Conservation (phyloP, 2,888 invertebrate genomes). For the Diarsia brunnea region DNA sequence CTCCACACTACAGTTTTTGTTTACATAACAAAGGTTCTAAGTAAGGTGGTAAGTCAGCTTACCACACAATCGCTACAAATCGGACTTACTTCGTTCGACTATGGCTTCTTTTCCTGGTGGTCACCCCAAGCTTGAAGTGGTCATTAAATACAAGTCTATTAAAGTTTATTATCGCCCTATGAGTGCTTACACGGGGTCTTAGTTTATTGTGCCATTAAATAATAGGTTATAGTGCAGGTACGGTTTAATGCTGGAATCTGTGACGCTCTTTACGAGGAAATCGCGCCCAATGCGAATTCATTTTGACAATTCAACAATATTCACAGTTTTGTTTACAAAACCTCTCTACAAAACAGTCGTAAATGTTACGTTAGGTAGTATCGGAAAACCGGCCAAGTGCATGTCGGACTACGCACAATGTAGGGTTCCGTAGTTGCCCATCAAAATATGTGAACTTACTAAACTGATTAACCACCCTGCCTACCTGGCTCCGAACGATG, state of each 20-base stretch:
- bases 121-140: conserved; percentile 8
- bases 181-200: background rate
- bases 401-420: too few species aligned
- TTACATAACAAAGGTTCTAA: conserved; percentile 40
- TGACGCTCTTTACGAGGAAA: background rate
- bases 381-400: too few species aligned
- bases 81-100: conserved; percentile 20
- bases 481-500: too few species aligned
- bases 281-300: background rate
- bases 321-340: background rate
- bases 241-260: background rate
- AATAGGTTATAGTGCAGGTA: conserved; percentile 3
- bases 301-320: background rate
- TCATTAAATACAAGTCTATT: conserved; percentile 31
- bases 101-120: conserved; percentile 52
- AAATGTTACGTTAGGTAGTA: background rate
- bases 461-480: too few species aligned
- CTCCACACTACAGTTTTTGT: conserved; percentile 20
- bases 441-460: too few species aligned
- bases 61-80: conserved; percentile 24
- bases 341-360: background rate
- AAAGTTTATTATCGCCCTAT: conserved; percentile 30
- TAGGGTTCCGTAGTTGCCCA: too few species aligned
- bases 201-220: conserved; percentile 22
- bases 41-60: conserved; percentile 32